Evolutionary conservation across 2,113 vertebrate genomes (phyloP), one percentile per base, ranked within the genome.

Genomic region (Callionymus lyra): DNA sequence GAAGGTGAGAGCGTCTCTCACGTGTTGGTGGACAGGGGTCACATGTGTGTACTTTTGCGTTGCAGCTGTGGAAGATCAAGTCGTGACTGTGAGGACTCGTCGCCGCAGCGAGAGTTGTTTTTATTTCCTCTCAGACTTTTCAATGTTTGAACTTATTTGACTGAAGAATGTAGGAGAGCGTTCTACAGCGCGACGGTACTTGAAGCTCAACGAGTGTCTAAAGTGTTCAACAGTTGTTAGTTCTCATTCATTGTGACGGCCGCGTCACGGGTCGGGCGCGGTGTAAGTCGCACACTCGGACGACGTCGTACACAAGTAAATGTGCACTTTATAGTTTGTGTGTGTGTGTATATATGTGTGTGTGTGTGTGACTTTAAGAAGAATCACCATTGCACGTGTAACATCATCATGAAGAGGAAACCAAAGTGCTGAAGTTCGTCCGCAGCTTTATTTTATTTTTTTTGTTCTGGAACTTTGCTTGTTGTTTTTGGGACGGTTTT

Each of bases 41-140:
- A 36, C 32, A 9, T 0, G n/a, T 13, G 9, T 53, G 16, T 76
- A 16, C 34, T 62, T 19, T 41, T 55, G 9, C 12, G 49, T 16
- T 59, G 37, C 82, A 98, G 95, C 87, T 98, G 40, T 98, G 95
- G 95, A 98, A 97, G 88, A 98, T 98, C 77, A 98, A 98, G 79
- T 96, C 95, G 54, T 98, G 91, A 97, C 77, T 63, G 64, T 69
- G 4, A 36, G 47, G 32, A 17, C 13, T 15, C 11, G 0, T 27
- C 21, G 50, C 11, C 21, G 50, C 11, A 18, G 12, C 4, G 37
- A 51, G 31, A 31, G 12, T 36, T 36, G 13, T 11, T 5, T 47
- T 21, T 17, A 47, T 55, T 45, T 38, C 9, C 12, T 12, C 9
- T 27, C 21, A 27, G 21, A 27, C 21, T 27, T 27, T 27, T 27